phyloP scores from a whole-genome alignment of 2,797 vertebrate genomes.

The Sarcoramphus papa region DNA sequence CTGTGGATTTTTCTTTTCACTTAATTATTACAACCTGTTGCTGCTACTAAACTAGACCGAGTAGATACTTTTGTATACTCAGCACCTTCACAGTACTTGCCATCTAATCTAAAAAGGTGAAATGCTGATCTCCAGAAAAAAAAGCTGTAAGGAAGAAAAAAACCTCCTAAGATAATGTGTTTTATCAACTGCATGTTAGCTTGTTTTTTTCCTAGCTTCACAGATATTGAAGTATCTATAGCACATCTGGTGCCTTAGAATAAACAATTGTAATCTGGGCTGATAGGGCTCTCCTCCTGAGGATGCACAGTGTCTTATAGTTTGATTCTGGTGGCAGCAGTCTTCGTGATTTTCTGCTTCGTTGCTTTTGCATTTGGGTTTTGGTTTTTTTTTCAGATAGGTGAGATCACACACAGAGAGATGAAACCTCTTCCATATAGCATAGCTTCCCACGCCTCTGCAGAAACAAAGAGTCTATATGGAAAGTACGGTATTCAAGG shows the following conservation, averaged over 20 bases:
- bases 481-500: neutral
- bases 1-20: neutral
- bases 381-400: neutral
- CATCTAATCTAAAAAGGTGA: neutral
- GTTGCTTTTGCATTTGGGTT: neutral
- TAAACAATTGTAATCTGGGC: neutral
- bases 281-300: neutral
- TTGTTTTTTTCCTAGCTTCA: neutral
- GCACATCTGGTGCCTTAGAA: neutral
- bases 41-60: neutral
- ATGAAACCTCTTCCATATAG: neutral
- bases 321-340: neutral
- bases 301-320: no score
- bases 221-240: neutral
- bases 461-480: neutral
- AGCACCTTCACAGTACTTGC: neutral
- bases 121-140: neutral
- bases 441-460: neutral
- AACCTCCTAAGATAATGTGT: neutral
- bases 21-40: neutral
- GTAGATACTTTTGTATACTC: neutral
- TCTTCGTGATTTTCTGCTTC: neutral
- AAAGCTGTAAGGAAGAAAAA: neutral
- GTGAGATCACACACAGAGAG: neutral
- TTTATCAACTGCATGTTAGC: neutral